Evolutionary conservation across 2,113 vertebrate genomes (phyloP).

Genomic region (Ellobius talpinus): DNA sequence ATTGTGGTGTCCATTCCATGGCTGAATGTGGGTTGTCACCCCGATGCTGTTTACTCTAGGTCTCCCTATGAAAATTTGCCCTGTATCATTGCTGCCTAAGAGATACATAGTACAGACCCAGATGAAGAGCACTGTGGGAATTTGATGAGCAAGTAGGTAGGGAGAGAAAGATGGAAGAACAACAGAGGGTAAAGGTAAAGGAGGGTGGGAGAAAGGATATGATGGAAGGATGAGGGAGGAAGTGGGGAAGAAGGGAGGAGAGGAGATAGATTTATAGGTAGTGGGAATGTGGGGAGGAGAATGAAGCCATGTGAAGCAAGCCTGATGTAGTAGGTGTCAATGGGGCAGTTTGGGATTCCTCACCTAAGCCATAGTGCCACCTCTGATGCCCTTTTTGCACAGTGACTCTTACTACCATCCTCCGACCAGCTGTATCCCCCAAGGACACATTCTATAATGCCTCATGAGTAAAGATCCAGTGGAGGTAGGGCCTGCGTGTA

Average conservation of each 20-base stretch:
- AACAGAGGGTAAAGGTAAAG: neutral
- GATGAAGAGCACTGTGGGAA: neutral
- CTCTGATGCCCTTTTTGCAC: too few relatives aligned
- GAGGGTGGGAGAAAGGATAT: neutral
- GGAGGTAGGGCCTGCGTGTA: too few relatives aligned
- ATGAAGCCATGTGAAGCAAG: neutral
- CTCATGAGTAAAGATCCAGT: too few relatives aligned
- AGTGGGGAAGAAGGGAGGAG: neutral
- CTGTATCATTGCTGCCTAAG: neutral
- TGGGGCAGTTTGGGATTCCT: too few relatives aligned
- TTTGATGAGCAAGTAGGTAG: neutral
- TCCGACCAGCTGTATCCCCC: too few relatives aligned
- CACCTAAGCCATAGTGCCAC: too few relatives aligned
- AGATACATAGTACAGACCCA: neutral
- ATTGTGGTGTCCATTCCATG: neutral
- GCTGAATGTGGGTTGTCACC: neutral
- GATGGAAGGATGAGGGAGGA: too few relatives aligned
- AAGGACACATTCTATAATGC: too few relatives aligned
- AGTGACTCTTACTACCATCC: too few relatives aligned
- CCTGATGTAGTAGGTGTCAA: too few relatives aligned
- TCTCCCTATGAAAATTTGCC: neutral
- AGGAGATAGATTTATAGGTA: neutral
- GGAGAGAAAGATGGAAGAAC: neutral
- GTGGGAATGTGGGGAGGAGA: neutral
- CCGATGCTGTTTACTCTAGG: neutral